A percentile compares a stretch with the other conserved stretches of the same genome.
These are phyloP conservation scores for Eristalinus aeneus DNA, from an alignment of 2,888 invertebrate species.

Conservation along the genomic window DNA sequence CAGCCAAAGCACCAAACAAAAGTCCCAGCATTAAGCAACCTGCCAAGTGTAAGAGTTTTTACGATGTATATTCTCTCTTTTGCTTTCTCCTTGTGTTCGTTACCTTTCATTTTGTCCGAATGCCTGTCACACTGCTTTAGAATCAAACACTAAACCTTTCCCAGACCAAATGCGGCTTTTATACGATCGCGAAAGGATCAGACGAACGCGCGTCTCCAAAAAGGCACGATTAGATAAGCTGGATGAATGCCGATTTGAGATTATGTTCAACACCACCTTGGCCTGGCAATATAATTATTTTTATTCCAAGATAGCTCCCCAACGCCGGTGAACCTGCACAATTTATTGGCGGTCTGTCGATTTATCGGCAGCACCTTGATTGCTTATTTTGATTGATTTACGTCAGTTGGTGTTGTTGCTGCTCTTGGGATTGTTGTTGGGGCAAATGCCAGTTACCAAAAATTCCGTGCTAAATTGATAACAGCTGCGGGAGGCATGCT, in stretches of 20 bases:
- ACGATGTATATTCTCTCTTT: not conserved
- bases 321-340: not conserved
- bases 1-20: not conserved
- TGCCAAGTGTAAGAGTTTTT: not conserved
- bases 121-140: not conserved
- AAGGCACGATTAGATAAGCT: conserved; percentile 38
- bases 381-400: not conserved
- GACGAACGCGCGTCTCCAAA: not conserved
- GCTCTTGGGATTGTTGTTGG: not conserved
- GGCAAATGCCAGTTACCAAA: no score
- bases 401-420: not conserved
- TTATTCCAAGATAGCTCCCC: not conserved
- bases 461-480: no score
- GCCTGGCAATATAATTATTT: not conserved
- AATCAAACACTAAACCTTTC: conserved; percentile 17
- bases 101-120: conserved; percentile 42
- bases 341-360: not conserved
- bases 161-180: conserved; percentile 9
- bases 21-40: not conserved
- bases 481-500: no score
- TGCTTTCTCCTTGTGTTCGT: not conserved
- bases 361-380: not conserved
- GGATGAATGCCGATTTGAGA: not conserved
- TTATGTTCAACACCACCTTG: conserved; percentile 18
- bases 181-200: not conserved